Evolutionary conservation across 2,113 vertebrate species (phyloP).

Genomic region (Kryptolebias marmoratus): DNA sequence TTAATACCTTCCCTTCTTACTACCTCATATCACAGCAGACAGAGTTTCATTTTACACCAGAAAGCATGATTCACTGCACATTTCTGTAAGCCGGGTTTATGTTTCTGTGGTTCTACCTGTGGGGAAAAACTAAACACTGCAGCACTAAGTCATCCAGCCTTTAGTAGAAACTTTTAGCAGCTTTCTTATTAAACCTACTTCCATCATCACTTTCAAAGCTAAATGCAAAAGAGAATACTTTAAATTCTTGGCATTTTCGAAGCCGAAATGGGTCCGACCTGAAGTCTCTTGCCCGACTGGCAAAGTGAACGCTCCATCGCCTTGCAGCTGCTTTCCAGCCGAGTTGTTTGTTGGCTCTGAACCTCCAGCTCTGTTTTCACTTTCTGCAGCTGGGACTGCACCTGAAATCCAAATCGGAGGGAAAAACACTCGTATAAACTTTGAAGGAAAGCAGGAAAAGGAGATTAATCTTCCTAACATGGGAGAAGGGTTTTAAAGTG

Average conservation of each 20-base stretch:
- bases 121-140: too few species aligned
- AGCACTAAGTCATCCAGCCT: too few species aligned
- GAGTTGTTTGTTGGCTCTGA: conserved; percentile 88
- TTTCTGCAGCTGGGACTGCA: conserved; percentile 84
- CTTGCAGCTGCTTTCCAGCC: conserved; percentile 90
- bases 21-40: conserved; percentile 43
- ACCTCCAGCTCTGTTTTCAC: conserved; percentile 87
- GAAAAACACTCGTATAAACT: background rate
- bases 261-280: conserved; percentile 77
- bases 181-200: background rate
- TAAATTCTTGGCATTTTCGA: too few species aligned
- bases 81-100: conserved; percentile 56
- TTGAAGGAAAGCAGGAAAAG: background rate
- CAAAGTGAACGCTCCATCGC: conserved; percentile 90
- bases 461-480: background rate
- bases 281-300: conserved; percentile 87
- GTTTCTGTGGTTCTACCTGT: conserved; percentile 43
- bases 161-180: too few species aligned
- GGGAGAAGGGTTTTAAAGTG: too few species aligned
- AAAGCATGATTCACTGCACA: conserved; percentile 37
- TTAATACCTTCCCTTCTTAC: conserved; percentile 46
- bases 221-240: background rate
- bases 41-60: conserved; percentile 16
- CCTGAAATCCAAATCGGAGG: conserved; percentile 45
- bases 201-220: background rate